Evolutionary conservation across 2,888 invertebrate genomes (phyloP).

Genomic region (Melanchra persicariae): DNA sequence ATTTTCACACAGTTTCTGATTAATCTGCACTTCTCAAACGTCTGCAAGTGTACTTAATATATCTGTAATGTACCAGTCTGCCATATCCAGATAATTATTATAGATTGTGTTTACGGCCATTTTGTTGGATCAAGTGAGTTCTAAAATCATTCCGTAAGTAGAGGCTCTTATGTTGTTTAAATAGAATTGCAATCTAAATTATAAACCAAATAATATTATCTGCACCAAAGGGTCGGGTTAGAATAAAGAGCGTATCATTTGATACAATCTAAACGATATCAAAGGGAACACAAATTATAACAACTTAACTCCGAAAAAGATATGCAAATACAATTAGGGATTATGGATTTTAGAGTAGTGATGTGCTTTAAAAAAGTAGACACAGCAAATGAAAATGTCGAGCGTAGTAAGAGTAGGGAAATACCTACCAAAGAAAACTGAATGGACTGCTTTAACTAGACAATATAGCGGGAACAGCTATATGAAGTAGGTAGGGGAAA

Average conservation of each 20-base stretch:
- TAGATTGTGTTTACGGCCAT: not conserved
- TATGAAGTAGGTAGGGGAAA: not conserved
- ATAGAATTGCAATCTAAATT: slow-evolving; percentile 40
- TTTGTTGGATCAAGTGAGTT: not conserved
- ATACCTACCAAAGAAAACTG: not conserved
- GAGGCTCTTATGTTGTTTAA: slow-evolving; percentile 20
- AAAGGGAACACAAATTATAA: slow-evolving; percentile 40
- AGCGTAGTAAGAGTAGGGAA: not conserved
- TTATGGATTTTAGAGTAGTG: not conserved
- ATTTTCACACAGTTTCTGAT: too few species aligned
- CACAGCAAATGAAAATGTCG: not conserved
- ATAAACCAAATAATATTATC: slow-evolving; percentile 50
- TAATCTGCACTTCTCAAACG: too few species aligned
- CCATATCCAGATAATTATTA: not conserved
- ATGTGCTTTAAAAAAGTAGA: not conserved
- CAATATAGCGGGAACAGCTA: not conserved
- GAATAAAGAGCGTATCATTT: slow-evolving; percentile 54
- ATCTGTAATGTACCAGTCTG: too few species aligned
- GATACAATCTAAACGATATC: slow-evolving; percentile 56
- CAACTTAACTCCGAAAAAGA: slow-evolving; percentile 10
- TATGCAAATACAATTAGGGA: slow-evolving; percentile 38
- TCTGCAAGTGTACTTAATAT: too few species aligned
- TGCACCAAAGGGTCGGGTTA: slow-evolving; percentile 61
- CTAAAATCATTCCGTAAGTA: slow-evolving; percentile 11
- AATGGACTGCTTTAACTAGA: not conserved